Evolutionary conservation across 2,113 vertebrate genomes (phyloP).

Genomic region (Acanthisitta chloris): DNA sequence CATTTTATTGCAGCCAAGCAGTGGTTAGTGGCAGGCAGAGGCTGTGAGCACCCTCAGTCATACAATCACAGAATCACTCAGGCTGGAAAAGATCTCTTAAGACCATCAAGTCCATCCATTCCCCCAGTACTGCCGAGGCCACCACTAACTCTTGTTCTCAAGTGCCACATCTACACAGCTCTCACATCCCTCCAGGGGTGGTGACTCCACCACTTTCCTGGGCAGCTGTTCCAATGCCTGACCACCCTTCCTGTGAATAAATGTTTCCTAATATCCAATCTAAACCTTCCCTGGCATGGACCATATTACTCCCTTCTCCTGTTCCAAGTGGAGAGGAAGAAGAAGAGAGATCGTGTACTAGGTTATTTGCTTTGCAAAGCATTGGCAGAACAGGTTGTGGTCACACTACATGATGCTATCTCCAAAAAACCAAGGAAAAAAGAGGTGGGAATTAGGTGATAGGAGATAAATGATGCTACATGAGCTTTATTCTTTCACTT

Average conservation of each 20-base stretch:
- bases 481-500: background rate
- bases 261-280: background rate
- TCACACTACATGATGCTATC: background rate
- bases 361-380: background rate
- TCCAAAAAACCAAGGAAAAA: background rate
- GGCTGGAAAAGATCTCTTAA: background rate
- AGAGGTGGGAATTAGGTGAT: background rate
- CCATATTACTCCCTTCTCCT: background rate
- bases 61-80: background rate
- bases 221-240: background rate
- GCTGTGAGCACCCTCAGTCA: background rate
- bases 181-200: background rate
- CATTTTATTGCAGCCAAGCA: background rate
- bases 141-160: background rate
- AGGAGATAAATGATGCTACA: background rate
- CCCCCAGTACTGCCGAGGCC: background rate
- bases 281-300: background rate
- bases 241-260: background rate
- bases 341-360: background rate
- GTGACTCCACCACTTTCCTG: background rate
- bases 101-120: background rate
- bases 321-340: background rate
- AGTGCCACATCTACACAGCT: background rate
- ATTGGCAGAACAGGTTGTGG: background rate
- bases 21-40: rapidly evolving